These are phyloP conservation scores for Eurois occulta DNA, from an alignment of 2,888 invertebrate genomes.

Conservation along the genomic window DNA sequence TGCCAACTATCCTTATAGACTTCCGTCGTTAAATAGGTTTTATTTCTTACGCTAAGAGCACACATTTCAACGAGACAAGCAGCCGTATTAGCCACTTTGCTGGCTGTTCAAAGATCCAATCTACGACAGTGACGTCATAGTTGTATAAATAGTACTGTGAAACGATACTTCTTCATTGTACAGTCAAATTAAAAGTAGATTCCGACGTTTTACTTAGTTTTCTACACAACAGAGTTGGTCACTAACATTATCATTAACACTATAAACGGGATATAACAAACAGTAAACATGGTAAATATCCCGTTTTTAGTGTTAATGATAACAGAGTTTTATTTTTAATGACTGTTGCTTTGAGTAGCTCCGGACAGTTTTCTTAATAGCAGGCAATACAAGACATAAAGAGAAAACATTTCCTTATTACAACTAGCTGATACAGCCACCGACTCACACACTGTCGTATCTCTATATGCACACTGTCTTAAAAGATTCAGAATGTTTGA, in stretches of 20 bases:
- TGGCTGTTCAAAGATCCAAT: constrained; percentile 2
- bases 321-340: not conserved
- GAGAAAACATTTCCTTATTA: not conserved
- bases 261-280: too few species aligned
- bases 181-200: not conserved
- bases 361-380: not conserved
- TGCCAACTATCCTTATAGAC: not conserved
- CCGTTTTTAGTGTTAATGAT: too few species aligned
- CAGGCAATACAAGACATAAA: not conserved
- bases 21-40: too few species aligned
- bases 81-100: not conserved
- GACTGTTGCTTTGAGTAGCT: not conserved
- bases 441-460: too few species aligned
- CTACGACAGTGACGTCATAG: constrained; percentile 9
- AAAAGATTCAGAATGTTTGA: not conserved
- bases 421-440: not conserved
- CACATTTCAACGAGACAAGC: too few species aligned
- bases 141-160: too few species aligned
- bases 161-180: not conserved
- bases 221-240: too few species aligned
- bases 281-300: too few species aligned
- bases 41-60: too few species aligned
- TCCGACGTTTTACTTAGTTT: not conserved
- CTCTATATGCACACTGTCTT: not conserved
- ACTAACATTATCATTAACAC: too few species aligned